A percentile compares a stretch with the other conserved stretches of the same genome.
Conservation (phyloP, 2,797 vertebrate genomes). For the Tapera naevia region DNA sequence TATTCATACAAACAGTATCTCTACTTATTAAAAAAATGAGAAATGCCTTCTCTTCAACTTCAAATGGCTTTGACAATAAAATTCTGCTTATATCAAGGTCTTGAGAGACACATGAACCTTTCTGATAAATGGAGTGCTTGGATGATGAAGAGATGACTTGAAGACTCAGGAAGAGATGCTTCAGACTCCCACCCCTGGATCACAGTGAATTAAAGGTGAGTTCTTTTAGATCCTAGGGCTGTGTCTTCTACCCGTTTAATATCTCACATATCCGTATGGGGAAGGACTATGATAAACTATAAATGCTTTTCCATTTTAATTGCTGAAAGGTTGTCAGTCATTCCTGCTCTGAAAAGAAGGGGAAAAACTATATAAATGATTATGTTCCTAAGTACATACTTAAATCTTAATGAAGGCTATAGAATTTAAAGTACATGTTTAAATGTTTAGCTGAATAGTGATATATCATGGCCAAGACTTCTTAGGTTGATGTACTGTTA, state of each 20-base stretch:
- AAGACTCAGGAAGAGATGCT: constrained; percentile 7
- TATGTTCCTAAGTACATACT: not conserved
- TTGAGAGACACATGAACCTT: constrained; percentile 58
- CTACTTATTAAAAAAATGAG: constrained; percentile 70
- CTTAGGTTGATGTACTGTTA: not conserved
- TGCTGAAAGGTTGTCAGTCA: not conserved
- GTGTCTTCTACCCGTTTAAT: not conserved
- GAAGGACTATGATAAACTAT: not conserved
- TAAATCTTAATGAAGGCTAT: not conserved
- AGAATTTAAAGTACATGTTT: constrained; percentile 17
- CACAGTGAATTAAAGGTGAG: constrained; percentile 44
- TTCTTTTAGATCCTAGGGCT: not conserved
- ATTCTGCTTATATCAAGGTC: constrained; percentile 52
- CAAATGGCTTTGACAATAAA: constrained; percentile 63
- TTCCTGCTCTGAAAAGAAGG: not conserved
- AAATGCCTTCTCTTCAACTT: constrained; percentile 51
- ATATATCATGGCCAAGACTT: not conserved
- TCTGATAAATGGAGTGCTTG: constrained; percentile 39
- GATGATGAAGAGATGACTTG: constrained; percentile 44
- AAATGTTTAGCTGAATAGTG: constrained; percentile 4
- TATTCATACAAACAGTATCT: constrained; percentile 65
- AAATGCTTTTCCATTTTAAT: not conserved
- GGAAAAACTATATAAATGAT: not conserved
- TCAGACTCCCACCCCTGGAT: constrained; percentile 7
- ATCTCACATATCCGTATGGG: not conserved